phyloP scores from a whole-genome alignment of 2,797 vertebrate genomes.

The Lerista edwardsae region DNA sequence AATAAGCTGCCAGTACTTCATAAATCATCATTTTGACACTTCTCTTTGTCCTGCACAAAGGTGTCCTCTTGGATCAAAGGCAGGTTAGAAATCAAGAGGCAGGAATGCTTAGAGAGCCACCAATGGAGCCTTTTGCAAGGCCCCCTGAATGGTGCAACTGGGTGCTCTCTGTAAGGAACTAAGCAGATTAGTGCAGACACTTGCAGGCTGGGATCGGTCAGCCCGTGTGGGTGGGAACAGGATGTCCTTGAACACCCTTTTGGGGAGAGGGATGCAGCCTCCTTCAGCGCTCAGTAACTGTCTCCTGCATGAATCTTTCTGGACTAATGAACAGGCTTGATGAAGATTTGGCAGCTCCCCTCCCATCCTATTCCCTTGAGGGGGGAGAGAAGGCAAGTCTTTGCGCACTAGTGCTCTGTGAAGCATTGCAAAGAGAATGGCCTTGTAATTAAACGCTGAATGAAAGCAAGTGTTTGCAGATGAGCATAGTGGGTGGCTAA shows the following conservation, averaged over 20 bases:
- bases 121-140: too few relatives aligned
- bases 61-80: background rate
- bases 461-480: slow-evolving; percentile 13
- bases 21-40: too few relatives aligned
- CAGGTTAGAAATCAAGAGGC: background rate
- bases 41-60: too few relatives aligned
- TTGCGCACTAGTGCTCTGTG: background rate
- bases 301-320: slow-evolving; percentile 25
- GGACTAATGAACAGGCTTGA: slow-evolving; percentile 56
- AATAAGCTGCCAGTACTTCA: too few relatives aligned
- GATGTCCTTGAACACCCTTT: slow-evolving; percentile 1
- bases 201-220: background rate
- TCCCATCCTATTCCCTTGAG: background rate
- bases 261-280: background rate
- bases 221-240: background rate
- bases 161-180: background rate
- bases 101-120: background rate
- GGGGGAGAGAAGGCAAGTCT: background rate
- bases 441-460: slow-evolving; percentile 37
- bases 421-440: background rate
- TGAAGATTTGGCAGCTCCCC: slow-evolving; percentile 57
- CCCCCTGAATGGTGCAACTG: accelerated
- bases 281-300: background rate
- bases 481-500: background rate
- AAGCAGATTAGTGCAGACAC: background rate